Evolutionary conservation across 2,797 vertebrate genomes (phyloP).

Genomic region (Alcedo atthis): DNA sequence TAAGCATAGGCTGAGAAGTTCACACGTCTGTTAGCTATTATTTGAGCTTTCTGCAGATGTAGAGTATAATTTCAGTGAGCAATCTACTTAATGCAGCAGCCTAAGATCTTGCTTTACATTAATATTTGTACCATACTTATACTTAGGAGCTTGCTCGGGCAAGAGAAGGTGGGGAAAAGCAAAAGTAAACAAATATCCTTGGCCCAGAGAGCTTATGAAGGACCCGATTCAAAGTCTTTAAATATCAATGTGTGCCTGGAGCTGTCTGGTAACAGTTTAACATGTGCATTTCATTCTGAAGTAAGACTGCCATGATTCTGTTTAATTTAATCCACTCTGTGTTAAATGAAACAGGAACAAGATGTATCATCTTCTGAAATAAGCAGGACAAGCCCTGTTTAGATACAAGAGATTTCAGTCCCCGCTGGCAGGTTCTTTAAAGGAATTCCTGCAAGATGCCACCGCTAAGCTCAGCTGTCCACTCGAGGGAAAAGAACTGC

Average conservation of each 20-base stretch:
- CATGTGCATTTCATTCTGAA: conserved; percentile 12
- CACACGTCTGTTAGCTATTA: neutral
- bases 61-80: neutral
- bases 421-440: neutral
- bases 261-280: neutral
- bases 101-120: neutral
- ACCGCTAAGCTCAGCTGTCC: neutral
- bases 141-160: neutral
- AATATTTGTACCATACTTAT: neutral
- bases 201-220: neutral
- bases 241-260: neutral
- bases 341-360: conserved; percentile 26
- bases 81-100: neutral
- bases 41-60: neutral
- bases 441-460: neutral
- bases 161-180: neutral
- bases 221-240: neutral
- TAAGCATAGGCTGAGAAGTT: neutral
- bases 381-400: neutral
- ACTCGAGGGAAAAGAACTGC: neutral
- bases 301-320: neutral
- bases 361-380: conserved; percentile 5
- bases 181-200: neutral
- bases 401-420: neutral
- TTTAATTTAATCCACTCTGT: conserved; percentile 1